A percentile compares a stretch with the other conserved stretches of the same genome.
Conservation (phyloP, 2,797 vertebrate species). For the Rhabdophis nuchalis region DNA sequence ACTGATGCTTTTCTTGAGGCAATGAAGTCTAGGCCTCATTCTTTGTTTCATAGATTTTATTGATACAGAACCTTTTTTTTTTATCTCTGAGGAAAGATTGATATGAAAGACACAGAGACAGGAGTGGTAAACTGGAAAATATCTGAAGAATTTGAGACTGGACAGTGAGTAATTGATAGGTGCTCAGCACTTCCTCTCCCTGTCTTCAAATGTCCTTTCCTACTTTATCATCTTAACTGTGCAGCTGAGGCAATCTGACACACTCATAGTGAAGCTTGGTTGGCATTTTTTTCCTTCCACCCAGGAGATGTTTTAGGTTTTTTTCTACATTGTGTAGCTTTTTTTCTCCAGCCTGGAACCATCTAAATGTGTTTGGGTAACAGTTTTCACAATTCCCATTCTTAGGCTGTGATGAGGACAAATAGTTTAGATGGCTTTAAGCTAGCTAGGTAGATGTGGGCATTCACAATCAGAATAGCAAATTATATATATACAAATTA, state of each 20-base stretch:
- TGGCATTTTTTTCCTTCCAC: neutral
- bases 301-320: neutral
- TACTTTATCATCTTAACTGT: neutral
- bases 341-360: neutral
- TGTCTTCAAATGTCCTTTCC: neutral
- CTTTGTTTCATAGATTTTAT: neutral
- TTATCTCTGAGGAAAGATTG: neutral
- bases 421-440: neutral
- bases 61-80: neutral
- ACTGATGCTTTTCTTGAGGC: too few species aligned
- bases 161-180: neutral
- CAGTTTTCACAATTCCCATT: neutral
- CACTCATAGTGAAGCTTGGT: neutral
- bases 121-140: neutral
- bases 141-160: neutral
- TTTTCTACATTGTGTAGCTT: neutral
- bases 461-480: neutral
- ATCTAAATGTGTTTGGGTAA: neutral
- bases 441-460: neutral
- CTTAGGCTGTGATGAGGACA: neutral
- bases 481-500: neutral
- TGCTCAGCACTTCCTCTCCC: neutral
- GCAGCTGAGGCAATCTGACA: neutral
- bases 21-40: neutral
- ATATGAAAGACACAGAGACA: neutral